Percentiles rank a stretch among this genome's conserved stretches.
phyloP scores from a whole-genome alignment of 1,140 invertebrate genomes.

The Caenorhabditis briggsae region DNA sequence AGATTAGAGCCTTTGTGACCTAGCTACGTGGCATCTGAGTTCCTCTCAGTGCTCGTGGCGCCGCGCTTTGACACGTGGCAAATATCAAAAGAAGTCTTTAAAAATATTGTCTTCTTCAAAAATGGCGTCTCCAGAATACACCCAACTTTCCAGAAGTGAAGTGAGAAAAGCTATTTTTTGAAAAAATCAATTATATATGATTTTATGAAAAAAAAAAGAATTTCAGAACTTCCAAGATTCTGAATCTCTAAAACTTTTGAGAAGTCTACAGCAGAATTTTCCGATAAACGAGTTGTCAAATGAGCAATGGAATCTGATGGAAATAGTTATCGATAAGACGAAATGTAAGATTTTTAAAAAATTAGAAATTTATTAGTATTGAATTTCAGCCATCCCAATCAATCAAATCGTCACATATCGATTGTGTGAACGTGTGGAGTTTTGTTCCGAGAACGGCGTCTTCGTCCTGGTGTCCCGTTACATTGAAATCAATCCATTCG shows the following conservation, averaged over 20 bases:
- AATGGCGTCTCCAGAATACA: background rate
- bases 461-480: constrained; percentile 4
- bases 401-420: background rate
- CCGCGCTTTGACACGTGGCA: no score
- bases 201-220: background rate
- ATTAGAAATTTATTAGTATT: background rate
- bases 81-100: no score
- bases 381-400: background rate
- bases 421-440: background rate
- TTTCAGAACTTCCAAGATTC: background rate
- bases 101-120: background rate
- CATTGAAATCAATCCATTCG: constrained; percentile 5
- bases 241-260: background rate
- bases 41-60: no score
- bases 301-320: background rate
- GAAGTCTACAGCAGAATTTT: background rate
- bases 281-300: constrained; percentile 16
- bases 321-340: background rate
- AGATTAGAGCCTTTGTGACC: no score
- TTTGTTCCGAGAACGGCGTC: background rate
- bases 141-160: background rate
- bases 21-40: no score
- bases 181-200: background rate
- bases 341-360: background rate
- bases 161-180: background rate